A percentile compares a stretch with the other conserved stretches of the same genome.
Evolutionary conservation across 37 sponge, comb jelly and placozoan genomes (phyloP).

Genomic region (Halichondria panicea): DNA sequence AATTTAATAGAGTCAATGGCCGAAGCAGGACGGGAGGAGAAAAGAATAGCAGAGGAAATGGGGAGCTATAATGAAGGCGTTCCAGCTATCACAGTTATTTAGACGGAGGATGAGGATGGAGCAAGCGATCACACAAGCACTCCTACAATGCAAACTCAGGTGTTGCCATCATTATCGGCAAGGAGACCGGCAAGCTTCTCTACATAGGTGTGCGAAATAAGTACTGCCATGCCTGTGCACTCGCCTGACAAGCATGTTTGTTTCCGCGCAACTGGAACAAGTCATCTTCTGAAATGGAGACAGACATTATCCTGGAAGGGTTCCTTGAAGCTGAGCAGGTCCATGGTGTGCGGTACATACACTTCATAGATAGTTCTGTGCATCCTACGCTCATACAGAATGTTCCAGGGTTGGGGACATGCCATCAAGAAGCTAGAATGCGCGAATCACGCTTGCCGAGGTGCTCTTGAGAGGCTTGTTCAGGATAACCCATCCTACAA

Average conservation of each 20-base stretch:
- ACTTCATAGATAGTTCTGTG: constrained; percentile 37
- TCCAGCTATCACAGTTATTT: constrained; percentile 54
- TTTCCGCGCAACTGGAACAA: constrained; percentile 35
- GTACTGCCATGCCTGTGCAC: constrained; percentile 42
- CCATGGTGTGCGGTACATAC: constrained; percentile 44
- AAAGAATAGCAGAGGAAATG: constrained; percentile 19
- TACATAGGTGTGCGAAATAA: constrained; percentile 60
- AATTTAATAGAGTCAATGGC: neutral
- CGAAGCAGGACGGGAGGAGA: constrained; percentile 8
- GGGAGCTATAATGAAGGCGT: constrained; percentile 32
- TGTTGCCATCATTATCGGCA: constrained; percentile 62
- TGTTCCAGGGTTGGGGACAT: constrained; percentile 18
- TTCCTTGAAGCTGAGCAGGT: constrained; percentile 28
- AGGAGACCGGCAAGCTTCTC: constrained; percentile 34
- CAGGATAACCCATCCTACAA: constrained; percentile 19
- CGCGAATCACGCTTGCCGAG: constrained; percentile 28
- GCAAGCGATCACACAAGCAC: constrained; percentile 57
- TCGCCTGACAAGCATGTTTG: neutral
- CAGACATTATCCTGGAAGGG: constrained; percentile 56
- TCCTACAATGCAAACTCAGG: constrained; percentile 68
- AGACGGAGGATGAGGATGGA: constrained; percentile 73
- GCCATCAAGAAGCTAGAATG: constrained; percentile 32
- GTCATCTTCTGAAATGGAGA: constrained; percentile 57
- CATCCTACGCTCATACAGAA: constrained; percentile 9
- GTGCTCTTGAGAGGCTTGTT: constrained; percentile 16